Evolutionary conservation across 2,888 invertebrate species (phyloP).

Genomic region (Ypsolopha scabrella): DNA sequence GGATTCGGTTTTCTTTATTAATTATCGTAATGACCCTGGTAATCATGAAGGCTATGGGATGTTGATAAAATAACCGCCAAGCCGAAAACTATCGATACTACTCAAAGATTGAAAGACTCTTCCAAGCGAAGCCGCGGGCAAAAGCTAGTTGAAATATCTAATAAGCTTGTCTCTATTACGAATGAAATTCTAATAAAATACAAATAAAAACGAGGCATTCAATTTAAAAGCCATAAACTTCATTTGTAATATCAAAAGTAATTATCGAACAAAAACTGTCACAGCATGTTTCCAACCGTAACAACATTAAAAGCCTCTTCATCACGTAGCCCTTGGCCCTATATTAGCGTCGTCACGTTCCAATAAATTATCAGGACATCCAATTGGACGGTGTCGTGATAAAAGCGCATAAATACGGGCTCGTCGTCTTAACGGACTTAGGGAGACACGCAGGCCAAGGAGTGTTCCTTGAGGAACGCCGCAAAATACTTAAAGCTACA

Average conservation of each 20-base stretch:
- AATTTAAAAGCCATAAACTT: background rate
- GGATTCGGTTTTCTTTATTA: too few relatives aligned
- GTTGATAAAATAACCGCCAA: too few relatives aligned
- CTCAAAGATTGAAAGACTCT: too few relatives aligned
- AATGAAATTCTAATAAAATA: background rate
- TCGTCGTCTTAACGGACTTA: slow-evolving; percentile 38
- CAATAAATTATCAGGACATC: slow-evolving; percentile 60
- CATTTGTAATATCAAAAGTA: background rate
- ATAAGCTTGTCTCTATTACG: too few relatives aligned
- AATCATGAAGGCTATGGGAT: too few relatives aligned
- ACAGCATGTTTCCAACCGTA: background rate
- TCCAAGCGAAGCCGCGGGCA: too few relatives aligned
- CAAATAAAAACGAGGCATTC: background rate
- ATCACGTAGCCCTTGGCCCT: slow-evolving; percentile 16
- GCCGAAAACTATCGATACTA: too few relatives aligned
- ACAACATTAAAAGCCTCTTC: slow-evolving; percentile 2
- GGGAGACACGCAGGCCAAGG: slow-evolving; percentile 46
- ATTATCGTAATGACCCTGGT: too few relatives aligned
- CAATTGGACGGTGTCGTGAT: slow-evolving; percentile 62
- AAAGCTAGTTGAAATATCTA: too few relatives aligned
- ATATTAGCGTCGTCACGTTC: slow-evolving; percentile 53
- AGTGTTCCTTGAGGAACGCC: slow-evolving; percentile 35
- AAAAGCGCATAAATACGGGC: slow-evolving; percentile 53
- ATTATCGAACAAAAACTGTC: background rate
- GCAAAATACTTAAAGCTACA: slow-evolving; percentile 1